Evolutionary conservation across 2,797 vertebrate genomes (phyloP), one percentile per base, ranked within the genome.

Genomic region (Clangula hyemalis): DNA sequence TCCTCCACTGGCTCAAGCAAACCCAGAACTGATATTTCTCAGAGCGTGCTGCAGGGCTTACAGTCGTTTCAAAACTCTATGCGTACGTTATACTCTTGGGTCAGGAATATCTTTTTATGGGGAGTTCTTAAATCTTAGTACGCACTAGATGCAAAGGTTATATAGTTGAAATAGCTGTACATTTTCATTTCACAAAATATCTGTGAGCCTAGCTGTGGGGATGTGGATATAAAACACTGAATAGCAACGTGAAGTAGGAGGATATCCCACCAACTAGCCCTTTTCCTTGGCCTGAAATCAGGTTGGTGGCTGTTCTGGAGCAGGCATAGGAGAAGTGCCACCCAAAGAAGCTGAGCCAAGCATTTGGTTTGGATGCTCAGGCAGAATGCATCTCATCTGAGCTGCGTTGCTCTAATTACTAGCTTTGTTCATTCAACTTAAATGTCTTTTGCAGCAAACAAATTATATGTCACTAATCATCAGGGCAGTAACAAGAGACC

Each of bases 301-400:
- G 75, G 93, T 94, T 88, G 61, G 79, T 86, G 90, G 89, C 88
- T 88, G 89, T 88, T 93, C 83, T 85, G 64, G 51, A 83, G 94
- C 94, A 73, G 91, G 93, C 53, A 28, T 90, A 77, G 54, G 78
- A 96, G 81, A 97, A 97, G 93, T 95, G 88, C 76, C 94, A 95
- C 90, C 79, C 93, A 92, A 80, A 93, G 83, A 34, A 93, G 83
- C 81, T 43, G 73, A 96, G 95, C 89, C 96, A 97, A 97, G 84
- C 79, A 61, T 97, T 93, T 97, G 87, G 88, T 96, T 96, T 95
- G 81, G 92, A 97, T 94, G 80, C 74, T 89, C 38, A 93, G 72
- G 76, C 93, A 85, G 87, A 96, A 87, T 28, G 2, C 47, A 2
- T 85, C 86, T 93, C 89, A 80, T 94, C 61, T 62, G 90, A 95